Conservation (phyloP, 1,140 invertebrate species). For the Drosophila pseudoananassae region DNA sequence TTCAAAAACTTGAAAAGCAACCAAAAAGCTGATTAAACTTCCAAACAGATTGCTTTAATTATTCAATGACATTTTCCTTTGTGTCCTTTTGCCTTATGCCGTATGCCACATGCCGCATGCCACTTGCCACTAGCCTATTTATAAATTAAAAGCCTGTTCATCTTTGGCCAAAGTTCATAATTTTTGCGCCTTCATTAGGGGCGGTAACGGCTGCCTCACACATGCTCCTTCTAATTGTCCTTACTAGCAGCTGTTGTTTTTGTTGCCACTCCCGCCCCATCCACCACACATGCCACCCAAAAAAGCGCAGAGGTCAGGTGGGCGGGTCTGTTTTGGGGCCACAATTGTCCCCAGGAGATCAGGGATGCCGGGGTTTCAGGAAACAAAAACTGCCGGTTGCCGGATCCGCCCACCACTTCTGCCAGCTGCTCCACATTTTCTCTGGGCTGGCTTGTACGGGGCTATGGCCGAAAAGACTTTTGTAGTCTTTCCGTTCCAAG, state of each 20-base stretch:
- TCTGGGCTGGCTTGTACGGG: conserved; percentile 1
- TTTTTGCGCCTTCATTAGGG: conserved; percentile 70
- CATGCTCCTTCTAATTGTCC: conserved; percentile 62
- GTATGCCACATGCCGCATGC: background rate
- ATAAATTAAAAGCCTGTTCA: conserved; percentile 74
- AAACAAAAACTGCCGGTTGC: conserved; percentile 26
- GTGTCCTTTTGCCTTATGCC: background rate
- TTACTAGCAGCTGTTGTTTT: conserved; percentile 40
- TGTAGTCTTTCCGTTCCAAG: conserved; percentile 17
- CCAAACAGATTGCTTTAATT: conserved; percentile 2
- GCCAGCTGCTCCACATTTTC: conserved; percentile 15
- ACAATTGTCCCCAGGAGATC: conserved; percentile 26
- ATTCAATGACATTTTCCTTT: conserved; percentile 1
- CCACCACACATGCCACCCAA: background rate
- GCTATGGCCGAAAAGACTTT: conserved; percentile 27
- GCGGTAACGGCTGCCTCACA: conserved; percentile 18
- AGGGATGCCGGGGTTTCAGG: background rate
- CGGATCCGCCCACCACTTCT: conserved; percentile 34
- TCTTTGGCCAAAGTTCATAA: conserved; percentile 73
- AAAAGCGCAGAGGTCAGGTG: conserved; percentile 10
- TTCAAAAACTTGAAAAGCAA: background rate
- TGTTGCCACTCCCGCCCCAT: background rate
- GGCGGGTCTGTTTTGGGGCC: conserved; percentile 4
- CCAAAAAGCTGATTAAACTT: conserved; percentile 3
- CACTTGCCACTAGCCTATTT: conserved; percentile 34